Evolutionary conservation across 1,140 invertebrate species (phyloP), one percentile per base, ranked within the genome.

Genomic region (Panagrolaimus sp.): DNA sequence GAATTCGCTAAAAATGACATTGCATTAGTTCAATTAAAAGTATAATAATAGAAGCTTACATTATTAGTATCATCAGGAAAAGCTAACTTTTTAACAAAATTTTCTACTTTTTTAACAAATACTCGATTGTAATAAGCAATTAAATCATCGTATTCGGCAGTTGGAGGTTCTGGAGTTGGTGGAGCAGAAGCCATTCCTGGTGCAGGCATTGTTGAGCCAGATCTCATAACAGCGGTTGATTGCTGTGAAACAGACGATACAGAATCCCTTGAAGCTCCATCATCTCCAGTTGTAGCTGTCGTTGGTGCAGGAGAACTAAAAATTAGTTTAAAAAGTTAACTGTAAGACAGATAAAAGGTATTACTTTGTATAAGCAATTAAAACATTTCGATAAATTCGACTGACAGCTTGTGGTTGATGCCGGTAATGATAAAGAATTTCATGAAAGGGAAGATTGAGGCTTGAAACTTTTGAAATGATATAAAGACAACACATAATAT

Each of bases 401-500:
- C 72, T 76, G 1, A 25, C 14, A 3, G 80, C 68, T 68, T 80
- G 78, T 23, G 78, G 78, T 53, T 80, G 78, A 64, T 82, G 78
- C 3, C 80, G 63, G 63, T 78, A 78, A 38, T 78, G 72, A 20
- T 69, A 68, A 65, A 80, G 82, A 23, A 80, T 78, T 23, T 79
- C 72, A 51, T 82, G 76, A 63, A 80, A 80, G 7, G 74, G 62
- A 43, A 53, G 71, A 16, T 73, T 63, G 44, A 74, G n/a, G n/a
- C 43, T 68, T 25, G 63, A 68, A 1, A 80, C 89, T 87, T 93
- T 96, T 78, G 91, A 92, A 72, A 97, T 91, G 53, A 96, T 91
- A 84, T 98, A 98, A 69, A 97, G 89, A 71, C 92, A 89, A 86
- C 95, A 98, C 93, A 98, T 96, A n/a, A 98, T 87, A 68, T 97